A percentile compares a stretch with the other conserved stretches of the same genome.
These are phyloP conservation scores for Chondrilla cf. caribensis DNA, from an alignment of 37 sponge, comb jelly and placozoan genomes.

Conservation along the genomic window DNA sequence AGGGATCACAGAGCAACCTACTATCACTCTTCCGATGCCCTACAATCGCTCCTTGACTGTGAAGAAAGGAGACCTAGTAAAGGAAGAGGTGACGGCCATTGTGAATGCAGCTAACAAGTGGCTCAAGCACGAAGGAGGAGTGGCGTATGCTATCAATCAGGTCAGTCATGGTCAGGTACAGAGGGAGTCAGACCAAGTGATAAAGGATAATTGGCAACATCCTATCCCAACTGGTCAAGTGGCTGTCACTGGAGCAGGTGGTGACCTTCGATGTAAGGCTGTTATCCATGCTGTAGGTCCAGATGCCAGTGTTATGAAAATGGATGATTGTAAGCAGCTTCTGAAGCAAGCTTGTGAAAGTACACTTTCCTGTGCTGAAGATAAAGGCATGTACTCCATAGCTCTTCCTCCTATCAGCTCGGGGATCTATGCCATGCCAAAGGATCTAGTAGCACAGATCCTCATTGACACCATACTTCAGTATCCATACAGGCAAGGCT, in stretches of 20 bases:
- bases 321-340: conserved; percentile 21
- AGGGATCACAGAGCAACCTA: too few species aligned
- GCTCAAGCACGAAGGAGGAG: conserved; percentile 62
- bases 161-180: conserved; percentile 50
- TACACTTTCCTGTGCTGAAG: conserved; percentile 24
- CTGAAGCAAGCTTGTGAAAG: conserved; percentile 30
- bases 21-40: too few species aligned
- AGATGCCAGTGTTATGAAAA: not conserved
- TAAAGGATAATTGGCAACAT: not conserved
- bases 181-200: conserved; percentile 14
- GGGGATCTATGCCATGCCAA: conserved; percentile 62
- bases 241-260: conserved; percentile 50
- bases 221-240: conserved; percentile 44
- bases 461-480: conserved; percentile 37
- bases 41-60: conserved; percentile 43
- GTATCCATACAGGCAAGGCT: conserved; percentile 15
- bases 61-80: conserved; percentile 49
- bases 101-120: conserved; percentile 72
- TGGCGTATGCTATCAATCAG: conserved; percentile 55
- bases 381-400: conserved; percentile 36
- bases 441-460: conserved; percentile 16
- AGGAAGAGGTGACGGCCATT: conserved; percentile 53
- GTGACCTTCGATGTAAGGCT: conserved; percentile 39
- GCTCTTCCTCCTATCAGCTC: conserved; percentile 70
- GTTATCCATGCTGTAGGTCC: conserved; percentile 80